Percentiles rank a stretch among this genome's conserved stretches.
phyloP scores from a whole-genome alignment of 2,797 vertebrate genomes.

The Phoeniculus purpureus region DNA sequence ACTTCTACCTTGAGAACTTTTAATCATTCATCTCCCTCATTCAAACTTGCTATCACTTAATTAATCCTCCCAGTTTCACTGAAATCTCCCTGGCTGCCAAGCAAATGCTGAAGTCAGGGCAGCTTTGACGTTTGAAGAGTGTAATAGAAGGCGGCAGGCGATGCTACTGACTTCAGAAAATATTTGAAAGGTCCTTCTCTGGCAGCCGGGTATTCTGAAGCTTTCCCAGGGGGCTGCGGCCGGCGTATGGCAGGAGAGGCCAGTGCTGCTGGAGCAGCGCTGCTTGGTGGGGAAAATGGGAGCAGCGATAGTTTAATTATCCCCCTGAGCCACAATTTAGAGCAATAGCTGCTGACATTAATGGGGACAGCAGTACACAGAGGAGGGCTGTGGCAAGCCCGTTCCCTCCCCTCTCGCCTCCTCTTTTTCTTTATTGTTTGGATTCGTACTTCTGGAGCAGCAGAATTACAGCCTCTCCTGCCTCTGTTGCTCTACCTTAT shows the following conservation, averaged over 20 bases:
- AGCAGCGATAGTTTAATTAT: slow-evolving; percentile 35
- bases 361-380: not conserved
- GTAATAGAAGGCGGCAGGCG: not conserved
- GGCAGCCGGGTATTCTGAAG: accelerated
- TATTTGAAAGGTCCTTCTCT: not conserved
- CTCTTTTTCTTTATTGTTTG: not conserved
- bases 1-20: slow-evolving; percentile 50
- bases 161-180: not conserved
- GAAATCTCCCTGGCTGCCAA: not conserved
- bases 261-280: not conserved
- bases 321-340: not conserved
- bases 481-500: not conserved
- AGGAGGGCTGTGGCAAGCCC: not conserved
- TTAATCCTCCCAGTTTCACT: slow-evolving; percentile 35
- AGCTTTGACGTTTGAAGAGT: slow-evolving; percentile 16
- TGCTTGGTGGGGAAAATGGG: not conserved
- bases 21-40: slow-evolving; percentile 48
- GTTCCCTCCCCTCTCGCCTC: not conserved
- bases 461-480: not conserved
- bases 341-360: not conserved
- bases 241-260: not conserved
- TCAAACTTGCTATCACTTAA: slow-evolving; percentile 50
- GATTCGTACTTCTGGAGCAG: not conserved
- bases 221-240: not conserved
- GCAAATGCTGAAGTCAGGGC: slow-evolving; percentile 33